Conservation (phyloP, 92 coral and sea anemone genomes). For the Phenganax marumi region DNA sequence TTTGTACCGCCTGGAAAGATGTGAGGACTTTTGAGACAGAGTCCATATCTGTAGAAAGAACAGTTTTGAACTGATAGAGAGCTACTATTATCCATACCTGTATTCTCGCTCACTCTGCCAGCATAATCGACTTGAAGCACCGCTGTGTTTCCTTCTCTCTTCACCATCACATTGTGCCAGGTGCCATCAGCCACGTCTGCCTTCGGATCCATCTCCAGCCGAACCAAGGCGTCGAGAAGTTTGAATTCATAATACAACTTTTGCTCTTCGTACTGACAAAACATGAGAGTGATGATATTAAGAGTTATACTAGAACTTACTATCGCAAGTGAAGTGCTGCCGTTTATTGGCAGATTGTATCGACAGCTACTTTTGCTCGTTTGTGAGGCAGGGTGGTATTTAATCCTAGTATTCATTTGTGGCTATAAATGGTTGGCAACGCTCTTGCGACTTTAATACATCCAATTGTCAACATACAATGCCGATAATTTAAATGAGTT, state of each 20-base stretch:
- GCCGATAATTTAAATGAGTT: too few relatives aligned
- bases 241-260: slow-evolving; percentile 42
- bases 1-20: slow-evolving; percentile 19
- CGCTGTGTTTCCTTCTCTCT: slow-evolving; percentile 74
- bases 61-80: neutral
- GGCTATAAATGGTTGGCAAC: too few relatives aligned
- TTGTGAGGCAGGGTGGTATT: too few relatives aligned
- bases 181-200: slow-evolving; percentile 65
- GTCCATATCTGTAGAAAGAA: neutral
- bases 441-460: neutral
- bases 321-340: too few relatives aligned
- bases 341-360: too few relatives aligned
- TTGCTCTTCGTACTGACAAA: slow-evolving; percentile 32
- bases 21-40: neutral
- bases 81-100: slow-evolving; percentile 56
- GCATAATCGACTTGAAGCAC: slow-evolving; percentile 72
- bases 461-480: neutral
- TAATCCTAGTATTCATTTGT: too few relatives aligned
- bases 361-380: neutral
- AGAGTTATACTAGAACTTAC: neutral
- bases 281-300: neutral
- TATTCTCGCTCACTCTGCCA: slow-evolving; percentile 68
- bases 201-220: slow-evolving; percentile 23
- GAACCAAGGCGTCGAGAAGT: slow-evolving; percentile 32
- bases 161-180: slow-evolving; percentile 69